A percentile compares a stretch with the other conserved stretches of the same genome.
Conservation (phyloP, 2,888 invertebrate genomes). For the Drosophila buzzatii region DNA sequence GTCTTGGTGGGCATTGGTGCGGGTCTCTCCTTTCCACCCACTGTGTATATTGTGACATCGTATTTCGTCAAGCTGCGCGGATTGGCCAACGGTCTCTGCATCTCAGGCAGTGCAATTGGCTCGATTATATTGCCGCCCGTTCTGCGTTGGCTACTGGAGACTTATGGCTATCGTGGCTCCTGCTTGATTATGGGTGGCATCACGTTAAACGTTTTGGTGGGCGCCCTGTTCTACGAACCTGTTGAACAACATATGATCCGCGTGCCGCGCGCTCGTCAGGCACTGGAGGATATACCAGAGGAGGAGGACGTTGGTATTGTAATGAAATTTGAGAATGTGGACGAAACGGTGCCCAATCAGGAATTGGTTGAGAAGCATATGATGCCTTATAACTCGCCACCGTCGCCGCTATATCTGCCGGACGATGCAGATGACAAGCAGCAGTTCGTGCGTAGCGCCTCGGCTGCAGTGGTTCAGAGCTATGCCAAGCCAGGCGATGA, state of each 20-base stretch:
- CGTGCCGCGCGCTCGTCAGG: slow-evolving; percentile 85
- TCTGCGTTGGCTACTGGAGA: slow-evolving; percentile 89
- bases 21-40: slow-evolving; percentile 94
- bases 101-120: slow-evolving; percentile 94
- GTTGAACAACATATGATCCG: slow-evolving; percentile 92
- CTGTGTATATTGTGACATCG: slow-evolving; percentile 95
- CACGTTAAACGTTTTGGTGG: slow-evolving; percentile 93
- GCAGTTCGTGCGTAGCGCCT: slow-evolving; percentile 89
- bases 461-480: slow-evolving; percentile 89
- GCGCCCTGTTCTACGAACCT: slow-evolving; percentile 93
- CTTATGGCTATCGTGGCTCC: slow-evolving; percentile 90
- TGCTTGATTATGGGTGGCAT: slow-evolving; percentile 93
- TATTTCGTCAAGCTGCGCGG: slow-evolving; percentile 93
- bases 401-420: slow-evolving; percentile 70
- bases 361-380: slow-evolving; percentile 62
- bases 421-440: slow-evolving; percentile 76
- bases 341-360: slow-evolving; percentile 52
- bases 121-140: slow-evolving; percentile 94
- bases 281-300: slow-evolving; percentile 83
- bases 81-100: slow-evolving; percentile 94
- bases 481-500: slow-evolving; percentile 85
- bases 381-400: slow-evolving; percentile 67
- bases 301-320: slow-evolving; percentile 85
- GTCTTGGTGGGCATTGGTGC: slow-evolving; percentile 93
- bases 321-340: slow-evolving; percentile 83